Evolutionary conservation across 2,113 vertebrate species (phyloP).

Genomic region (Upupa epops): DNA sequence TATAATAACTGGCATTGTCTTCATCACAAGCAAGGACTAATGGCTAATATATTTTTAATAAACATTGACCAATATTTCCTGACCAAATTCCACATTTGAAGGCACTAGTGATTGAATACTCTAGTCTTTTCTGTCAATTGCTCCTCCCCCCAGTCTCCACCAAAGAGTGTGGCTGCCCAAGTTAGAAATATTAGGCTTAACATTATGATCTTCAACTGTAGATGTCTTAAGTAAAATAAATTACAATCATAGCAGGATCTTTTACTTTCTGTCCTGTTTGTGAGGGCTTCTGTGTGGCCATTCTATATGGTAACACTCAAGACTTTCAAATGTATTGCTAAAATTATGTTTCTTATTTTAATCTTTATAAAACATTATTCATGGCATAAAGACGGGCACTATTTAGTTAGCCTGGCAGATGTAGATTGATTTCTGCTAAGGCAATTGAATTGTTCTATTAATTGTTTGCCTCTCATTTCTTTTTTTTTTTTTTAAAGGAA

Average conservation of each 20-base stretch:
- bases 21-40: not conserved
- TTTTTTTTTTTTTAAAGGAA: conserved; percentile 1
- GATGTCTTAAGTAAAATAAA: not conserved
- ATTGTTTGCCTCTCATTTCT: not conserved
- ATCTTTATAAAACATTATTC: not conserved
- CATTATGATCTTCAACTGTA: not conserved
- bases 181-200: not conserved
- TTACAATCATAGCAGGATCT: not conserved
- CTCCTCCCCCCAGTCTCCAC: not conserved
- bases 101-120: not conserved
- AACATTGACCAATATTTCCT: not conserved
- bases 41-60: not conserved
- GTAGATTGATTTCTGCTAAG: not conserved
- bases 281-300: not conserved
- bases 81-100: not conserved
- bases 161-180: not conserved
- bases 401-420: not conserved
- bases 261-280: not conserved
- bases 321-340: not conserved
- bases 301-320: not conserved
- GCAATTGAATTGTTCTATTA: not conserved
- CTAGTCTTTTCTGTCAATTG: not conserved
- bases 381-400: not conserved
- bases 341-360: not conserved
- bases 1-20: not conserved